Percentiles rank a stretch among this genome's conserved stretches.
Conservation (phyloP, 2,888 invertebrate genomes). For the Apotomis capreana region DNA sequence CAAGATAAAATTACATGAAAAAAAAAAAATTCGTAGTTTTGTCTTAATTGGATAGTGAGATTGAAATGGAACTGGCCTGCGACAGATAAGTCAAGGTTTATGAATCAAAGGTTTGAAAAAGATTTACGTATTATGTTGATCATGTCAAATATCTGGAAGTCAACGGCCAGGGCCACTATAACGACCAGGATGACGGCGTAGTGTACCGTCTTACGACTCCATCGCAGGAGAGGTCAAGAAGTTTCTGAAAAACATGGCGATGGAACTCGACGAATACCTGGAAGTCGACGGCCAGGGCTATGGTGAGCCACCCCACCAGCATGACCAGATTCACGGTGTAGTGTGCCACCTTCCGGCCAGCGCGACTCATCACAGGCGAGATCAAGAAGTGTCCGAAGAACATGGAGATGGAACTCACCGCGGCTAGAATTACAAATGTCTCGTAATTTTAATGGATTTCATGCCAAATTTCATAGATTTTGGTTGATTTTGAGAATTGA, state of each 20-base stretch:
- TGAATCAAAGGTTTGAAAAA: no score
- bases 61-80: no score
- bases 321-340: constrained; percentile 72
- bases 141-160: constrained; percentile 49
- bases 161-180: constrained; percentile 68
- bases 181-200: constrained; percentile 72
- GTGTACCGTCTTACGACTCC: constrained; percentile 74
- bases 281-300: constrained; percentile 66
- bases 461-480: no score
- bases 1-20: no score
- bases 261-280: constrained; percentile 43
- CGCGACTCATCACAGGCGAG: constrained; percentile 74
- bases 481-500: no score
- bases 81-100: no score
- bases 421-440: constrained; percentile 47
- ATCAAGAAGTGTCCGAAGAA: constrained; percentile 56
- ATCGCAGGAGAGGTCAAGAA: constrained; percentile 63
- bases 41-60: no score
- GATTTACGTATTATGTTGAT: no score
- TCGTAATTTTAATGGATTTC: constrained; percentile 7
- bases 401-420: constrained; percentile 54
- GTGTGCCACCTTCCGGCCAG: constrained; percentile 72
- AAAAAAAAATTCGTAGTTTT: no score
- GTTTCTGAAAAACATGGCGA: constrained; percentile 54
- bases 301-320: constrained; percentile 75